phyloP scores from a whole-genome alignment of 2,888 invertebrate genomes.

The Dendrolimus pini region DNA sequence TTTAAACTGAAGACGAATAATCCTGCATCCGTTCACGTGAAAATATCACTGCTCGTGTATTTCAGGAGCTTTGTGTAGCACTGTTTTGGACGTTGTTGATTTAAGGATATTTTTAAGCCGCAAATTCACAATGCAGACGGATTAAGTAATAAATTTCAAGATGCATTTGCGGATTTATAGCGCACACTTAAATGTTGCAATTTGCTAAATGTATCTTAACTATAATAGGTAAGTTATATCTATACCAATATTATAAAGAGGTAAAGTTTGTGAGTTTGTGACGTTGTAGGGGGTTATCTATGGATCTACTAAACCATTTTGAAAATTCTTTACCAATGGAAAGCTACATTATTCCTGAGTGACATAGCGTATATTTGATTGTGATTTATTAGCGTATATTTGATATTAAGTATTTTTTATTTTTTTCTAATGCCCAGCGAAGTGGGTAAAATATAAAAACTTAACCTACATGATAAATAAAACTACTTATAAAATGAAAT shows the following conservation, averaged over 20 bases:
- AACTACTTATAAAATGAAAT: background rate
- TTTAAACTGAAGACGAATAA: background rate
- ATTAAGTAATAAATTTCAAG: slow-evolving; percentile 6
- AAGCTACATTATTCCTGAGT: too few species aligned
- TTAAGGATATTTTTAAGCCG: slow-evolving; percentile 10
- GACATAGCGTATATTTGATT: too few species aligned
- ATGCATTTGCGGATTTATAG: background rate
- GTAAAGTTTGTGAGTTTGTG: too few species aligned
- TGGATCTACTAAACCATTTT: too few species aligned
- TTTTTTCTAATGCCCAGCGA: background rate
- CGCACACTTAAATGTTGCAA: too few species aligned
- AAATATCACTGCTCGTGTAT: slow-evolving; percentile 14
- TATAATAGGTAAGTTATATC: background rate
- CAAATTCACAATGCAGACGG: slow-evolving; percentile 12
- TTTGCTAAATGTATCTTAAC: background rate
- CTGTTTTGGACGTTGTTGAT: slow-evolving; percentile 10
- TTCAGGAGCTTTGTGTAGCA: slow-evolving; percentile 9
- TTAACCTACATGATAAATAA: background rate
- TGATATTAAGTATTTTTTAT: background rate
- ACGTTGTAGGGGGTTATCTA: too few species aligned
- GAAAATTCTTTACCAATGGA: too few species aligned
- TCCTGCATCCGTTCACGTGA: slow-evolving; percentile 9
- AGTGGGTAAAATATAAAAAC: too few species aligned
- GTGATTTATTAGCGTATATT: too few species aligned
- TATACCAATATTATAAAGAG: too few species aligned